A percentile compares a stretch with the other conserved stretches of the same genome.
These are phyloP conservation scores for Fundulus diaphanus DNA, from an alignment of 2,797 vertebrate species.

Conservation along the genomic window DNA sequence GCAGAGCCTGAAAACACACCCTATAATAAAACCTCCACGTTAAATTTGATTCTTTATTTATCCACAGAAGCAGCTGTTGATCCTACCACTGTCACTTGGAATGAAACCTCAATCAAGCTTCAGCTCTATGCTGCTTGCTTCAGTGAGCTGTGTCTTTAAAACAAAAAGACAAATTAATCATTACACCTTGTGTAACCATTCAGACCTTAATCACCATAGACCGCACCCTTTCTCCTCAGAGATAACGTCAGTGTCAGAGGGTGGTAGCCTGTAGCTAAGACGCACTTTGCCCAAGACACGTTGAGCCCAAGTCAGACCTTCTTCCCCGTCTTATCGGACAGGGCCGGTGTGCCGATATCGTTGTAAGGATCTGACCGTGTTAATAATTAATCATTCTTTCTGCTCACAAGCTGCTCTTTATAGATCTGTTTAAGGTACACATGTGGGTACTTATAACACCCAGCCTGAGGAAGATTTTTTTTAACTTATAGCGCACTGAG, in stretches of 20 bases:
- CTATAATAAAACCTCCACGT: background rate
- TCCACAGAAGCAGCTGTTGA: background rate
- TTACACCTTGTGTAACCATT: background rate
- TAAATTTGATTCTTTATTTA: background rate
- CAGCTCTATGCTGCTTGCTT: background rate
- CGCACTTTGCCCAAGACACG: constrained; percentile 31
- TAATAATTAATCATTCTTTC: constrained; percentile 70
- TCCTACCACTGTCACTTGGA: too few relatives aligned
- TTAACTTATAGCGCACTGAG: background rate
- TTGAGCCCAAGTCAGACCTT: constrained; percentile 55
- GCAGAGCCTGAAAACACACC: background rate
- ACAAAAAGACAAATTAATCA: background rate
- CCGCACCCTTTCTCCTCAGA: background rate
- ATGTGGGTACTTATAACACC: background rate
- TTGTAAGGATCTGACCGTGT: constrained; percentile 46
- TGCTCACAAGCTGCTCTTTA: constrained; percentile 46
- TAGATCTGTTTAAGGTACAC: constrained; percentile 23
- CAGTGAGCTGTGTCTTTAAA: background rate
- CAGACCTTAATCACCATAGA: background rate
- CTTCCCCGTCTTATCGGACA: constrained; percentile 41
- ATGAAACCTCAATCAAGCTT: background rate
- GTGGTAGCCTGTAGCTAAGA: background rate
- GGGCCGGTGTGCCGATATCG: constrained; percentile 43
- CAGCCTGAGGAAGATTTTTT: background rate
- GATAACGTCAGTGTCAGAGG: constrained; percentile 9